These are phyloP conservation scores for Euura lappo DNA, from an alignment of 1,140 invertebrate species.

Conservation along the genomic window DNA sequence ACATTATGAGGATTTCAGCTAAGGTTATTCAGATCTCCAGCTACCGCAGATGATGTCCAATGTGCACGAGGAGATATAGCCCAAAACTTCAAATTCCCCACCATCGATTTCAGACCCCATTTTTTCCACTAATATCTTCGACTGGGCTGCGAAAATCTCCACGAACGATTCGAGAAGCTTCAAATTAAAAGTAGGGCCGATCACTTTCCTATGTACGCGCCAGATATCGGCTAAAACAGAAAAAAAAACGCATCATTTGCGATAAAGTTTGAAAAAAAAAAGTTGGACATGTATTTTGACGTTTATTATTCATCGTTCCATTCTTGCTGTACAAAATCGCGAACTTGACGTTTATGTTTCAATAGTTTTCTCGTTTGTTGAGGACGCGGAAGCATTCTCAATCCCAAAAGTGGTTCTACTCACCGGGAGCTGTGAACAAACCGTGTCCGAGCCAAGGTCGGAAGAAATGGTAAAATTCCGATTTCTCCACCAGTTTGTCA, in stretches of 20 bases:
- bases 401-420: no score
- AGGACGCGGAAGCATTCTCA: no score
- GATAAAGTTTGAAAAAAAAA: no score
- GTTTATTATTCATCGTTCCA: no score
- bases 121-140: slow-evolving; percentile 61
- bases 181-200: slow-evolving; percentile 79
- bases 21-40: background rate
- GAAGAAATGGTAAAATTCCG: slow-evolving; percentile 70
- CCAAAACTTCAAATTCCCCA: slow-evolving; percentile 64
- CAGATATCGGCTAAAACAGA: slow-evolving; percentile 67
- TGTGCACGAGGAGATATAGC: slow-evolving; percentile 68
- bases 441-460: slow-evolving; percentile 73
- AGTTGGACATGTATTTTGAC: no score
- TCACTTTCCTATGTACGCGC: slow-evolving; percentile 68
- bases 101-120: slow-evolving; percentile 53
- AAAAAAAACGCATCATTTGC: background rate
- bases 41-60: slow-evolving; percentile 76
- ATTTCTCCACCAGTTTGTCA: slow-evolving; percentile 67
- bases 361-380: no score
- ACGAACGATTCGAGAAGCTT: slow-evolving; percentile 76
- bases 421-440: slow-evolving; percentile 68
- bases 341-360: background rate
- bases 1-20: background rate
- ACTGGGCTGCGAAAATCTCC: slow-evolving; percentile 72
- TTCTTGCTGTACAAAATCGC: no score